Base-by-base conservation (phyloP, 2,113 vertebrate genomes). In the Alectura lathami region DNA sequence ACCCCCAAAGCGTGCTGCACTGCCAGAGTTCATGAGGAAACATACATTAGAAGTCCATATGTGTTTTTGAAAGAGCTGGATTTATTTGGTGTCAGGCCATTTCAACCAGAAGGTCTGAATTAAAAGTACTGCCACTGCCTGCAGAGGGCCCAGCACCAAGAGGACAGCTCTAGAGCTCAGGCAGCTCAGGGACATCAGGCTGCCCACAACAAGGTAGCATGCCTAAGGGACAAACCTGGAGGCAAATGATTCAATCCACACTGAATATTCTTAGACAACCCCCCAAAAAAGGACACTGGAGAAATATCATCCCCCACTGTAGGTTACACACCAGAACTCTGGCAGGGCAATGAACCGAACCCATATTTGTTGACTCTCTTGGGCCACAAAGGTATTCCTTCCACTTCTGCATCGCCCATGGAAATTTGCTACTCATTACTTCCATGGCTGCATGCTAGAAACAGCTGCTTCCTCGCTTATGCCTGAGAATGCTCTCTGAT, bases 21-120 rank as follows among this genome's bases (percentile, higher is more conserved):
- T 68, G 83, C 74, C 93, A 94, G 69, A 69, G 88, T 34, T 89
- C 88, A 79, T 15, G 17, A 63, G 68, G 79, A 96, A 96, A 93
- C 54, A 77, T 86, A 96, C 47, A 83, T 79, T 70, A 89, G 29
- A 89, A 62, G 66, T 63, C 72, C 76, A 74, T 63, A 70, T 78
- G 89, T 54, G 60, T 21, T 83, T 96, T 86, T 73, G 74, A 89
- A 93, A 88, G 88, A 89, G 40, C 69, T 75, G 51, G 75, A 92
- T 88, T 83, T 85, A 91, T 80, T 88, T 94, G 79, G 84, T 91
- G 54, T 88, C 4, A 34, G 70, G 91, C 79, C 91, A 94, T 70
- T 85, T 96, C 77, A 91, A 62, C 64, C 88, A 93, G 57, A 84
- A 90, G 81, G 91, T 91, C 79, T 80, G 66, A 90, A 89, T 91